These are phyloP conservation scores for Auanema sp. DNA, from an alignment of 2,888 invertebrate species.

Conservation along the genomic window DNA sequence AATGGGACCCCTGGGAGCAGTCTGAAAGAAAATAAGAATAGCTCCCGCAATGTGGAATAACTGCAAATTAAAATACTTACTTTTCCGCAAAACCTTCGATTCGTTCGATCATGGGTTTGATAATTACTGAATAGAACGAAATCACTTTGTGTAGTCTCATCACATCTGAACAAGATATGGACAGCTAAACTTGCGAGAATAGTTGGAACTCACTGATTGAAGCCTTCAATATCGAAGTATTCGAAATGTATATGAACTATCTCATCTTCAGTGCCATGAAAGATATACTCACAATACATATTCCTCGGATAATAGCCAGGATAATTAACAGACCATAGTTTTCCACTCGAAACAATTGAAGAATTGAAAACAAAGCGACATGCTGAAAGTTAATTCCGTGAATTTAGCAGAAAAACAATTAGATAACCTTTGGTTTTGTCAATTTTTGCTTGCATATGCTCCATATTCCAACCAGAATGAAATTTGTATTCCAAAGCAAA, in stretches of 20 bases:
- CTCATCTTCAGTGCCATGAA: constrained; percentile 72
- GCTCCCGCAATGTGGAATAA: neutral
- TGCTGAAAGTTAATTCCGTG: constrained; percentile 56
- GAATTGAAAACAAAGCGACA: constrained; percentile 87
- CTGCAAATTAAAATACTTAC: constrained; percentile 5
- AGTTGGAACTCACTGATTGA: constrained; percentile 14
- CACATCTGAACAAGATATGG: constrained; percentile 74
- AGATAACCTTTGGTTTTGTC: constrained; percentile 41
- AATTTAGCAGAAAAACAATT: neutral
- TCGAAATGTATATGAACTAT: constrained; percentile 77
- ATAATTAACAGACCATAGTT: constrained; percentile 75
- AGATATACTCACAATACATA: constrained; percentile 87
- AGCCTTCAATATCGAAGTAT: constrained; percentile 91
- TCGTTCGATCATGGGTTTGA: constrained; percentile 84
- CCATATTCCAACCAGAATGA: constrained; percentile 47
- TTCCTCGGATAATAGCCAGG: constrained; percentile 86
- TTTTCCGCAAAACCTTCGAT: constrained; percentile 84
- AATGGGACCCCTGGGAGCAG: constrained; percentile 38
- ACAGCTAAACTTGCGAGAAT: neutral
- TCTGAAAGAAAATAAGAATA: constrained; percentile 15
- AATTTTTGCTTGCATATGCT: constrained; percentile 39
- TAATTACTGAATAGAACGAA: constrained; percentile 95
- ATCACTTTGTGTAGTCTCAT: constrained; percentile 86
- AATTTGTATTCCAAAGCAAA: constrained; percentile 45
- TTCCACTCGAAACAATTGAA: constrained; percentile 78